phyloP scores from a whole-genome alignment of 2,113 vertebrate species.

The Neoarius graeffei region DNA sequence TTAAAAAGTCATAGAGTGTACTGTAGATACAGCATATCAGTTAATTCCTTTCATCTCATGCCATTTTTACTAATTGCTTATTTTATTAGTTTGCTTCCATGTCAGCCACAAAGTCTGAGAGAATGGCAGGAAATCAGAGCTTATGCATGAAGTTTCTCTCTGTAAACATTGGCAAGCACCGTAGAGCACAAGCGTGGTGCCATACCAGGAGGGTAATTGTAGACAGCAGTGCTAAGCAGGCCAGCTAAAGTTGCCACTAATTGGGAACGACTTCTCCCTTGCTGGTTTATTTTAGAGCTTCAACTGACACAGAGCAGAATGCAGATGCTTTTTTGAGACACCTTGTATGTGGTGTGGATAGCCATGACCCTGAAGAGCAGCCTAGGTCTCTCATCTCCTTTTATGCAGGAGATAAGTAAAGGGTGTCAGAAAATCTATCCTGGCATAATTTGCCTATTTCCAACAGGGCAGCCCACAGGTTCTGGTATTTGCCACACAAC shows the following conservation, averaged over 20 bases:
- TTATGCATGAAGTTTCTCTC: constrained; percentile 46
- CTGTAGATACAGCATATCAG: background rate
- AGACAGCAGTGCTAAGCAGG: constrained; percentile 45
- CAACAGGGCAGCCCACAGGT: constrained; percentile 6
- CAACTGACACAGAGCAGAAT: constrained; percentile 41
- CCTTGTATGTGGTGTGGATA: constrained; percentile 38
- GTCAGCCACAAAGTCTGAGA: constrained; percentile 38
- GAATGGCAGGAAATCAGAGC: constrained; percentile 47
- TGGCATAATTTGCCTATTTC: constrained; percentile 17
- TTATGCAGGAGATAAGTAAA: background rate
- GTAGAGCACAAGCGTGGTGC: constrained; percentile 22
- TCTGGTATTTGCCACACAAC: constrained; percentile 8
- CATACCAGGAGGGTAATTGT: constrained; percentile 49
- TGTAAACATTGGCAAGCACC: constrained; percentile 49
- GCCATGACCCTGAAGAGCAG: background rate
- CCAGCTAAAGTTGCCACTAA: constrained; percentile 39
- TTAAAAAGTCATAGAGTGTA: background rate
- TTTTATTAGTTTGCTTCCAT: constrained; percentile 34
- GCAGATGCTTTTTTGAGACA: constrained; percentile 22
- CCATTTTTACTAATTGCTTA: constrained; percentile 34
- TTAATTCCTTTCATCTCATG: constrained; percentile 2
- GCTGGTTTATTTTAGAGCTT: constrained; percentile 52
- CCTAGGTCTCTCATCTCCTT: background rate
- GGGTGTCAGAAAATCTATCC: background rate
- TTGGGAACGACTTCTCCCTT: constrained; percentile 43